Conservation (phyloP, 2,113 vertebrate genomes). For the Sisor rabdophorus region DNA sequence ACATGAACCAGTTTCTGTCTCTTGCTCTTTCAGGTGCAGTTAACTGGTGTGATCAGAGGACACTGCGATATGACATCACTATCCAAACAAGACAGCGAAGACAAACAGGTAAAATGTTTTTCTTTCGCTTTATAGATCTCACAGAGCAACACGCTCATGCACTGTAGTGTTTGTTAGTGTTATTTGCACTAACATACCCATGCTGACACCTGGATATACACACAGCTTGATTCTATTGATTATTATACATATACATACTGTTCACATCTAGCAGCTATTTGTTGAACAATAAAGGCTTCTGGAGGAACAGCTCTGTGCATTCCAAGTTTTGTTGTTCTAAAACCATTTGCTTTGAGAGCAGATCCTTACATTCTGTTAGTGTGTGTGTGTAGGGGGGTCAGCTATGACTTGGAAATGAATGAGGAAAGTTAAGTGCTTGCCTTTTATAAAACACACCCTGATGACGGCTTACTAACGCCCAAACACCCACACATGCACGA, state of each 20-base stretch:
- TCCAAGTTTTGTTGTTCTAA: slow-evolving; percentile 6
- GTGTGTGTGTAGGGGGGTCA: neutral
- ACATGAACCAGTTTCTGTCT: slow-evolving; percentile 47
- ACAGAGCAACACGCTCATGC: slow-evolving; percentile 2
- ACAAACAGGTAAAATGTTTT: slow-evolving; percentile 38
- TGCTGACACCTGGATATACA: neutral
- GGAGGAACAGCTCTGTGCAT: slow-evolving; percentile 9
- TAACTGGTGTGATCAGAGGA: slow-evolving; percentile 52
- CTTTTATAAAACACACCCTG: slow-evolving; percentile 41
- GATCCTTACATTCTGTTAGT: slow-evolving; percentile 14
- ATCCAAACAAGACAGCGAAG: slow-evolving; percentile 43
- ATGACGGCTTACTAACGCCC: slow-evolving; percentile 5
- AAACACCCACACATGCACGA: slow-evolving; percentile 12
- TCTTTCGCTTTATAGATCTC: neutral
- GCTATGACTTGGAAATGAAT: slow-evolving; percentile 13
- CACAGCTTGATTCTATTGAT: neutral
- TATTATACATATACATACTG: neutral
- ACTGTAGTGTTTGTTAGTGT: neutral
- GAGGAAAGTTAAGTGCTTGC: slow-evolving; percentile 24
- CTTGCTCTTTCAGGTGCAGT: slow-evolving; percentile 40
- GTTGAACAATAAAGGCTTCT: slow-evolving; percentile 36
- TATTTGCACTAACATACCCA: neutral
- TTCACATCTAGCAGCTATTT: slow-evolving; percentile 7
- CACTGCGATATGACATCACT: slow-evolving; percentile 5
- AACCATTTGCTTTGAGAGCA: neutral